Evolutionary conservation across 2,888 invertebrate species (phyloP).

Genomic region (Xestia ashworthii): DNA sequence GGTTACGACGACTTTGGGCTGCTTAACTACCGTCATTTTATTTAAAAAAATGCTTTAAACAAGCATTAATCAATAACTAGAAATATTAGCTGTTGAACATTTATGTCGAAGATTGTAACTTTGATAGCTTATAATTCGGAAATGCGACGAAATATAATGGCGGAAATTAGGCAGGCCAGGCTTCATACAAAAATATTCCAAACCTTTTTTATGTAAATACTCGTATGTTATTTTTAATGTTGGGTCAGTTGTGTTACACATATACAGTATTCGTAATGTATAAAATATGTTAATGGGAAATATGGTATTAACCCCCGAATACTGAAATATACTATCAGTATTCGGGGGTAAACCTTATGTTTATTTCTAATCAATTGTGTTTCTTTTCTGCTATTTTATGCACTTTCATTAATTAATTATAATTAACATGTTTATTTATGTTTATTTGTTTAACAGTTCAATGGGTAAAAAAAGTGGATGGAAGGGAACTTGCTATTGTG

Average conservation of each 20-base stretch:
- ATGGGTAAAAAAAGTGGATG: conserved; percentile 51
- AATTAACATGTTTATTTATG: too few relatives aligned
- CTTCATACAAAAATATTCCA: neutral
- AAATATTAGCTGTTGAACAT: neutral
- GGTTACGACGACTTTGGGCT: neutral
- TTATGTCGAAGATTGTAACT: neutral
- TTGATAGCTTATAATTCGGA: neutral
- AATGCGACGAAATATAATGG: neutral
- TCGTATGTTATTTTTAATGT: neutral
- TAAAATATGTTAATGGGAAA: neutral
- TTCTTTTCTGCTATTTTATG: neutral
- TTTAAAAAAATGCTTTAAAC: neutral
- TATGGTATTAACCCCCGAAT: neutral
- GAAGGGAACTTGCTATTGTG: conserved; percentile 55
- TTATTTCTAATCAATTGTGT: neutral
- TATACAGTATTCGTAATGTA: neutral
- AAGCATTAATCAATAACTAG: neutral
- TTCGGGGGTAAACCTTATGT: neutral
- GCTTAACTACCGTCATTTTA: neutral
- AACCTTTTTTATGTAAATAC: neutral
- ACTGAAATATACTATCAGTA: too few relatives aligned
- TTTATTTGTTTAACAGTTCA: conserved; percentile 57
- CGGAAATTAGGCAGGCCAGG: neutral
- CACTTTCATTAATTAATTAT: neutral
- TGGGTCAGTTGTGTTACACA: neutral